Evolutionary conservation across 2,888 invertebrate genomes (phyloP).

Genomic region (Toxonevra muliebris): DNA sequence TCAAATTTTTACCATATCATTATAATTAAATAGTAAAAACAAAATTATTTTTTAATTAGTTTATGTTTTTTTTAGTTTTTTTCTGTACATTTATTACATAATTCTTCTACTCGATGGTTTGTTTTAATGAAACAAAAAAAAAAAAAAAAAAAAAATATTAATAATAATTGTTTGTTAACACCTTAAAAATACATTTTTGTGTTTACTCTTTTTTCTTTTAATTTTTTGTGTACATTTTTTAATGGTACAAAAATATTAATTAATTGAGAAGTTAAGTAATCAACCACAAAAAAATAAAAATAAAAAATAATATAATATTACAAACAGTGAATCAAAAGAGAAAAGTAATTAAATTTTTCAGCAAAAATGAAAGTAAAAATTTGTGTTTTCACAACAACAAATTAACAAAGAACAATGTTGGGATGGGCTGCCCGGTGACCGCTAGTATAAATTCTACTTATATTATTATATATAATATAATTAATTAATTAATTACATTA

Average conservation of each 20-base stretch:
- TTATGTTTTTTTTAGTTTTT: conserved; percentile 33
- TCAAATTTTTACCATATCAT: no score
- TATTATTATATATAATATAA: conserved; percentile 24
- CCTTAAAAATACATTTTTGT: no score
- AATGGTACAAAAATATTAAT: conserved; percentile 24
- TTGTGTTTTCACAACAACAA: neutral
- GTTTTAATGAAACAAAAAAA: no score
- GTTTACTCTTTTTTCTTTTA: conserved; percentile 40
- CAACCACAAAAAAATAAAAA: conserved; percentile 10
- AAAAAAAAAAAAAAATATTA: no score
- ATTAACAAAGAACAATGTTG: conserved; percentile 55
- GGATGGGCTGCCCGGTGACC: conserved; percentile 67
- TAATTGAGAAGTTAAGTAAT: conserved; percentile 18
- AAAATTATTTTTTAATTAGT: conserved; percentile 46
- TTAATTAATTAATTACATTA: conserved; percentile 23
- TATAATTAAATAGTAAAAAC: conserved; percentile 42
- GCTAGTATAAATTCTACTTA: conserved; percentile 53
- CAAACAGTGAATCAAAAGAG: neutral
- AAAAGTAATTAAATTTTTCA: neutral
- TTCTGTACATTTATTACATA: no score
- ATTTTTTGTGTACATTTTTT: conserved; percentile 11
- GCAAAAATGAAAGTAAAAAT: neutral
- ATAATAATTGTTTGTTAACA: no score
- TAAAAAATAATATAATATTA: conserved; percentile 15
- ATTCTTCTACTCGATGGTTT: no score